phyloP scores from a whole-genome alignment of 2,113 vertebrate genomes.

The Sialia sialis region DNA sequence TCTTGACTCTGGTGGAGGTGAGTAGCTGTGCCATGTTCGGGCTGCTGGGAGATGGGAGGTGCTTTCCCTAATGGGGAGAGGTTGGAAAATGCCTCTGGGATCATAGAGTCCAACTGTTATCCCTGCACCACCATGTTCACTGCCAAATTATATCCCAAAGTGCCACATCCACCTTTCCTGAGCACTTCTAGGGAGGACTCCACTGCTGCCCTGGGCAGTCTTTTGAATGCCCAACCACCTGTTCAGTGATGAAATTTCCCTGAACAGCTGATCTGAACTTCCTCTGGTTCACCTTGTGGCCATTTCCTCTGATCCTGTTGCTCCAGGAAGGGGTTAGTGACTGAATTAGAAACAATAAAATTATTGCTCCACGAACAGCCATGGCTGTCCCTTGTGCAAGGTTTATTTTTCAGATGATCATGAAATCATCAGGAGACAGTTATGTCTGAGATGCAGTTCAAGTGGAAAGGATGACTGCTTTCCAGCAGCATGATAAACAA shows the following conservation, averaged over 20 bases:
- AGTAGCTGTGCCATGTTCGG: neutral
- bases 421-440: neutral
- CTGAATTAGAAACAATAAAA: neutral
- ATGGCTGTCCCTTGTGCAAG: neutral
- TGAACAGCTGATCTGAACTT: neutral
- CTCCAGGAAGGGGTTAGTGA: neutral
- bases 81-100: neutral
- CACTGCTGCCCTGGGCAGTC: neutral
- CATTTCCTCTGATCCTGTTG: neutral
- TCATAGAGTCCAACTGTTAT: neutral
- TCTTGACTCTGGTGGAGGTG: conserved; percentile 90
- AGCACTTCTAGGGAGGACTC: neutral
- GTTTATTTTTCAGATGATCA: neutral
- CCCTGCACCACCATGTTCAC: neutral
- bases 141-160: neutral
- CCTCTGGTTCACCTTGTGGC: neutral
- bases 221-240: neutral
- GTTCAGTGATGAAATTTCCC: too few relatives aligned
- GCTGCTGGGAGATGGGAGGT: neutral
- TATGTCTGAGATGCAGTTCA: neutral
- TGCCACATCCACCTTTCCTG: accelerated
- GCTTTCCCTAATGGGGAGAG: neutral
- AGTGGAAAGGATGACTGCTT: neutral
- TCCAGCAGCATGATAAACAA: neutral
- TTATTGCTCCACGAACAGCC: neutral